A percentile compares a stretch with the other conserved stretches of the same genome.
Evolutionary conservation across 2,888 invertebrate genomes (phyloP).

Genomic region (Lepidocyrtoides sp.): DNA sequence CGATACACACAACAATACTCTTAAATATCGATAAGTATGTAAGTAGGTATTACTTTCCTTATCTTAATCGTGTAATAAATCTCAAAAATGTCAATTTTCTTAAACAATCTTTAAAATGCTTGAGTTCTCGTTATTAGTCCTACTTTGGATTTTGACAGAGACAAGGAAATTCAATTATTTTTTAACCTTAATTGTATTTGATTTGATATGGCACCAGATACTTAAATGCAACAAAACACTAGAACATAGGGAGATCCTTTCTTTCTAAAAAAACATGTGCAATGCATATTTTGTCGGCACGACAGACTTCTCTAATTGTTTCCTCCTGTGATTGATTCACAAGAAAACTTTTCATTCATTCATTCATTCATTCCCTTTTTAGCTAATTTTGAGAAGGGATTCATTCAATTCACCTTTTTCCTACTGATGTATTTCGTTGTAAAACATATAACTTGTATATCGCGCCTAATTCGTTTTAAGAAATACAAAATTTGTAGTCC

Average conservation of each 20-base stretch:
- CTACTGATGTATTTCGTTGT: too few relatives aligned
- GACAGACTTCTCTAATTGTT: not conserved
- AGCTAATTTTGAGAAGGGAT: too few relatives aligned
- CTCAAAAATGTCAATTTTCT: not conserved
- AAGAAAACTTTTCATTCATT: not conserved
- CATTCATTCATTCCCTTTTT: not conserved
- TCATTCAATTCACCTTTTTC: too few relatives aligned
- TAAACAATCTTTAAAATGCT: not conserved
- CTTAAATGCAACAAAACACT: too few relatives aligned
- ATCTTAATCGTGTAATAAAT: not conserved
- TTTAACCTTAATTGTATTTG: slow-evolving; percentile 15
- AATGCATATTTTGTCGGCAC: not conserved
- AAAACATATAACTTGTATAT: too few relatives aligned
- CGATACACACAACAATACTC: not conserved
- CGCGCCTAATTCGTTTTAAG: not conserved
- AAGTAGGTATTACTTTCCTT: not conserved
- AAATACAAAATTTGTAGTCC: not conserved
- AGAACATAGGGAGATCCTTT: too few relatives aligned
- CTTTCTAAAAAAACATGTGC: not conserved
- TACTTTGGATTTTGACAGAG: not conserved
- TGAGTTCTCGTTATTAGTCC: not conserved
- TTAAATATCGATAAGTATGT: not conserved
- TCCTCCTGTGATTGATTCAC: not conserved
- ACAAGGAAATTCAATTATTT: slow-evolving; percentile 45
- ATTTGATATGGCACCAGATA: not conserved